Base-by-base conservation (phyloP, 2,797 vertebrate genomes). In the Fistularia commersonii region DNA sequence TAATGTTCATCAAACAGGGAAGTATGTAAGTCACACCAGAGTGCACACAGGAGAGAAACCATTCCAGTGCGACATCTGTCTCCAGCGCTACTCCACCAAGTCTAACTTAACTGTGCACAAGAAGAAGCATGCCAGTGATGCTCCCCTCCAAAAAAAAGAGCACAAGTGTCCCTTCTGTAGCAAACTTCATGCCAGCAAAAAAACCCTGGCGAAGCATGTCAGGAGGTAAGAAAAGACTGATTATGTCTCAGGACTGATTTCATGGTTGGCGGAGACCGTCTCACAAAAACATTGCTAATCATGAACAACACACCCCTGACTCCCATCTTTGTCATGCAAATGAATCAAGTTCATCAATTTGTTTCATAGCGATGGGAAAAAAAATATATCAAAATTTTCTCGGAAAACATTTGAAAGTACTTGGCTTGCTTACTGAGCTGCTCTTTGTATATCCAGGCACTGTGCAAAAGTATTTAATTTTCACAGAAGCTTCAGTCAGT, bases 31-130 rank as follows among this genome's bases (percentile, higher is more conserved):
- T 78, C 97, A 99, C 74, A 96, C 94, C 7, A 88, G 96, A 57
- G 96, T 98, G 6, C 97, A 99, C 89, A 99, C 96, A 0, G 95
- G 96, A 38, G 96, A 99, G 79, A 99, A 98, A 62, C 96, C 96
- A 1, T 98, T 98, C 85, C 93, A 98, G 74, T 99, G 97, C 78
- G 96, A 99, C 70, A 83, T 99, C 71, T 99, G 97, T 80, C 93
- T 94, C 13, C 95, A 99, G 84, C 90, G 92, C 67, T 99, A 99
- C 83, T 98, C 97, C 32, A 99, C 97, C 8, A 99, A 99, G 85
- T 99, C 96, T 51, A 99, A 99, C 87, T 89, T 99, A 79, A 98
- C 94, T 0, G 94, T 96, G 10, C 97, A 99, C 88, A 95, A 92
- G 76, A 99, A 97, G 88, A 96, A 96, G 58, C 96, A 99, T 62